These are phyloP conservation scores for Siniperca scherzeri DNA, from an alignment of 2,797 vertebrate genomes.

Conservation along the genomic window DNA sequence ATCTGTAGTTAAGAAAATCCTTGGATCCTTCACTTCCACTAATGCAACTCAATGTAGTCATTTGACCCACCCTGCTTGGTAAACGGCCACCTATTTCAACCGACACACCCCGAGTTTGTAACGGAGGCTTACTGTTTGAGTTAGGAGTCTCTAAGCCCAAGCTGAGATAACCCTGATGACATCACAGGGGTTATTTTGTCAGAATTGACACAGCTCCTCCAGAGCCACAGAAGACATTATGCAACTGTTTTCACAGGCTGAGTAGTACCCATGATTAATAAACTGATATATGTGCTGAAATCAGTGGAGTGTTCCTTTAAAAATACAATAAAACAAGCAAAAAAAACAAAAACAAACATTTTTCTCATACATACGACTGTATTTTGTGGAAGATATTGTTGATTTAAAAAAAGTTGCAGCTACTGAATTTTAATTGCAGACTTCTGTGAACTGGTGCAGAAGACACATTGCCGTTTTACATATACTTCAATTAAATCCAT, in stretches of 20 bases:
- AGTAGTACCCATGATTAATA: background rate
- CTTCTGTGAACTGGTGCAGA: conserved; percentile 19
- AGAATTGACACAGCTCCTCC: background rate
- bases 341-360: too few species aligned
- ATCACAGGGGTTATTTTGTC: background rate
- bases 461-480: conserved; percentile 11
- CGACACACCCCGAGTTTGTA: background rate
- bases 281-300: background rate
- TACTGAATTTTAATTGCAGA: conserved; percentile 5
- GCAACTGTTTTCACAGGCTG: background rate
- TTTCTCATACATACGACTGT: too few species aligned
- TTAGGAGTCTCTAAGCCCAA: background rate
- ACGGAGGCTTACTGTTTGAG: background rate
- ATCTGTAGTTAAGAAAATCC: background rate
- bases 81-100: background rate
- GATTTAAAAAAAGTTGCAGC: background rate
- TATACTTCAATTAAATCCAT: conserved; percentile 7
- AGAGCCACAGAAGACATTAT: background rate
- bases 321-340: background rate
- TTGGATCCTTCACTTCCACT: background rate
- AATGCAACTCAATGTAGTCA: background rate
- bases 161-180: background rate
- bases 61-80: background rate
- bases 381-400: background rate
- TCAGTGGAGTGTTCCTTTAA: background rate